These are phyloP conservation scores for Meriones psammophilus DNA, from an alignment of 2,797 vertebrate genomes.

Conservation along the genomic window DNA sequence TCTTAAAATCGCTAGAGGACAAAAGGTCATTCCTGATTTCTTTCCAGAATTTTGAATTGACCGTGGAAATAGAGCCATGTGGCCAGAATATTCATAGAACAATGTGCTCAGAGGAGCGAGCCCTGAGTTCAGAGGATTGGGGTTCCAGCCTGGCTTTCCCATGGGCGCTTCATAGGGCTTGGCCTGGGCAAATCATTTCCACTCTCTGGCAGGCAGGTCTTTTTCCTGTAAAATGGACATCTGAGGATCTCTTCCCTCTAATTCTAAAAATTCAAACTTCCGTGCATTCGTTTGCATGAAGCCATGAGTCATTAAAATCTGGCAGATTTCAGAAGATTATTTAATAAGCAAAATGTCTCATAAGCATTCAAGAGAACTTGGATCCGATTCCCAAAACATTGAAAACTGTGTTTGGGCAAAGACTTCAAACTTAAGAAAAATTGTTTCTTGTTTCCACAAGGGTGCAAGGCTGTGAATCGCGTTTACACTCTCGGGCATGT, in stretches of 20 bases:
- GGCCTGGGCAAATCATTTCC: background rate
- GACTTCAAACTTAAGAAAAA: slow-evolving; percentile 56
- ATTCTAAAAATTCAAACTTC: slow-evolving; percentile 44
- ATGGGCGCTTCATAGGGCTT: background rate
- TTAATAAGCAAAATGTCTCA: slow-evolving; percentile 71
- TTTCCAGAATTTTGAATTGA: slow-evolving; percentile 47
- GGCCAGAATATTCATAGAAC: slow-evolving; percentile 18
- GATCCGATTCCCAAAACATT: slow-evolving; percentile 61
- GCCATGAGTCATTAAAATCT: slow-evolving; percentile 62
- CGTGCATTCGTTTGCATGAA: slow-evolving; percentile 45
- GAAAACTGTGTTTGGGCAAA: slow-evolving; percentile 48
- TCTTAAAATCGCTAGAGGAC: slow-evolving; percentile 18
- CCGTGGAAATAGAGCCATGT: slow-evolving; percentile 4
- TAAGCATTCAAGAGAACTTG: slow-evolving; percentile 55
- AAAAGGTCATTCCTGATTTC: background rate
- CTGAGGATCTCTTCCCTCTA: background rate
- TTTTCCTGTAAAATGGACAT: slow-evolving; percentile 40
- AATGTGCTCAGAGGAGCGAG: slow-evolving; percentile 28
- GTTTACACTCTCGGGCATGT: background rate
- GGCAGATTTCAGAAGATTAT: slow-evolving; percentile 58
- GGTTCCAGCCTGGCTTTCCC: background rate
- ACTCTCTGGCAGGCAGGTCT: background rate
- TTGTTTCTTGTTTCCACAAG: background rate
- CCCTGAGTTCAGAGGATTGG: background rate
- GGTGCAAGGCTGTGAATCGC: background rate